Percentiles rank a stretch among this genome's conserved stretches.
Conservation (phyloP, 1,140 invertebrate species). For the Onthophagus taurus region DNA sequence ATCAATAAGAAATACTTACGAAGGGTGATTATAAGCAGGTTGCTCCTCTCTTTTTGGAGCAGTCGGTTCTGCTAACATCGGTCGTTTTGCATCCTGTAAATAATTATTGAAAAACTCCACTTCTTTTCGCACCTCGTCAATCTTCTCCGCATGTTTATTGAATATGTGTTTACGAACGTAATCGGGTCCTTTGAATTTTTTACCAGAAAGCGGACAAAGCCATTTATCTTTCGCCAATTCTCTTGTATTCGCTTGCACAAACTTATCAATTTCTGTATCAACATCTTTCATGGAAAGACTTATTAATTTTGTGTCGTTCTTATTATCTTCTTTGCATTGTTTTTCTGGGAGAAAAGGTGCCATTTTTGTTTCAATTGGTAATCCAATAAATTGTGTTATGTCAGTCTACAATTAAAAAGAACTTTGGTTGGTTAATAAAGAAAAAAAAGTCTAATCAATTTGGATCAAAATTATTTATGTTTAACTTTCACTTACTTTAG, state of each 20-base stretch:
- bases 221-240: slow-evolving; percentile 96
- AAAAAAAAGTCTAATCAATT: not conserved
- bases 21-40: slow-evolving; percentile 40
- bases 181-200: slow-evolving; percentile 97
- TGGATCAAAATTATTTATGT: not conserved
- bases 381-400: slow-evolving; percentile 35
- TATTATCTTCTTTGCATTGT: slow-evolving; percentile 29
- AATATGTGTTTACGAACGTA: slow-evolving; percentile 98
- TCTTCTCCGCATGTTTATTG: slow-evolving; percentile 94
- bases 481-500: slow-evolving; percentile 33
- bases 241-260: slow-evolving; percentile 87
- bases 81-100: slow-evolving; percentile 87
- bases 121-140: slow-evolving; percentile 94
- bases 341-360: slow-evolving; percentile 69
- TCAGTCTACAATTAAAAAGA: slow-evolving; percentile 27
- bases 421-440: not conserved
- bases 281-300: slow-evolving; percentile 61
- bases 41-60: slow-evolving; percentile 40
- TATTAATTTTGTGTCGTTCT: slow-evolving; percentile 33
- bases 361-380: slow-evolving; percentile 69
- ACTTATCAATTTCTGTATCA: slow-evolving; percentile 90
- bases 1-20: slow-evolving; percentile 32
- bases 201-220: slow-evolving; percentile 96
- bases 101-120: slow-evolving; percentile 98
- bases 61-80: slow-evolving; percentile 84